A percentile compares a stretch with the other conserved stretches of the same genome.
These are phyloP conservation scores for Sminthurides aquaticus DNA, from an alignment of 2,888 invertebrate genomes.

Conservation along the genomic window DNA sequence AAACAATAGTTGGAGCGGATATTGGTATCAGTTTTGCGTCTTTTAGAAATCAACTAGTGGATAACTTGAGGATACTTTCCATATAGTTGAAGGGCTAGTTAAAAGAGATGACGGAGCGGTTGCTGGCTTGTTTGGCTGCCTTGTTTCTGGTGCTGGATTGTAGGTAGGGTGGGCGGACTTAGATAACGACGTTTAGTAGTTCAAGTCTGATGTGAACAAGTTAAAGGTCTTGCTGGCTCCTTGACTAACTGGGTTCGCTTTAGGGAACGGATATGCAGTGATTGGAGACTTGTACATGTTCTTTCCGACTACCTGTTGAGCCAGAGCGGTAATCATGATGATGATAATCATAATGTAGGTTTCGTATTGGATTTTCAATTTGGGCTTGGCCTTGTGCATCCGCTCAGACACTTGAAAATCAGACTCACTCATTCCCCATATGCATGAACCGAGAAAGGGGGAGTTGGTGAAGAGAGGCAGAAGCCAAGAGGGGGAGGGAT, in stretches of 20 bases:
- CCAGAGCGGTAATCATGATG: neutral
- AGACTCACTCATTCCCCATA: neutral
- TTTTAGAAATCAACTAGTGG: too few relatives aligned
- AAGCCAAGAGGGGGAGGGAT: neutral
- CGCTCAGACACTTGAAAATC: neutral
- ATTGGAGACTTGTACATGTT: neutral
- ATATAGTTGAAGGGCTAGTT: neutral
- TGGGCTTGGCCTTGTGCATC: slow-evolving; percentile 6
- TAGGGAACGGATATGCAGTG: slow-evolving; percentile 1
- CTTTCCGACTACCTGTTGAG: slow-evolving; percentile 1
- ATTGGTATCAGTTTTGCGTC: too few relatives aligned
- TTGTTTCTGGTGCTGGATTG: too few relatives aligned
- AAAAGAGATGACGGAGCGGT: too few relatives aligned
- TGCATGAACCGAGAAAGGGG: too few relatives aligned
- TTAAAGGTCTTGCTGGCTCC: too few relatives aligned
- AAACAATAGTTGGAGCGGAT: too few relatives aligned
- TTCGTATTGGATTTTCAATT: neutral
- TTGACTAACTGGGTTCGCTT: neutral
- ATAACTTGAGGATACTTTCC: too few relatives aligned
- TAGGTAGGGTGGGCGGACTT: neutral
- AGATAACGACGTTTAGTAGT: neutral
- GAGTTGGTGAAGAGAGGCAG: neutral
- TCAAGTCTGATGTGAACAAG: neutral
- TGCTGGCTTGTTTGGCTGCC: neutral
- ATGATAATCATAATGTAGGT: slow-evolving; percentile 6